Base-by-base conservation (phyloP, 1,140 invertebrate genomes). In the Brachionus angularis region DNA sequence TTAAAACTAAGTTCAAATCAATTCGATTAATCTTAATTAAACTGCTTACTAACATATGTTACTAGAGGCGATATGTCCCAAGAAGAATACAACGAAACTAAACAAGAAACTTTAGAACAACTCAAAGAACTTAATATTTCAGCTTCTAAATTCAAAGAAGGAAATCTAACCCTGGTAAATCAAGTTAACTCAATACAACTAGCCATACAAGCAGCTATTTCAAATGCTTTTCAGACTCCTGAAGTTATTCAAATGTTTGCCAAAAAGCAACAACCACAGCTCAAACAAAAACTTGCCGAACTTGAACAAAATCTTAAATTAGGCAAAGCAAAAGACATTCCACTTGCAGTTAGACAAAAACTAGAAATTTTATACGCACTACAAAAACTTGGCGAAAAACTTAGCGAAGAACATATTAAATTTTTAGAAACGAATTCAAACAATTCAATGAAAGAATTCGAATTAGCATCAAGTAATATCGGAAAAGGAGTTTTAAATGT, bases 181-280 rank as follows among this genome's bases (percentile, higher is more conserved):
- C 78, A 87, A 50, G 74, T 88, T 10, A 85, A 84, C 75, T 83
- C 85, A 7, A 86, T 88, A 80, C 87, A 87, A 77, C 73, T 89
- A 87, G 88, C 88, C 7, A 89, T 88, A 52, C 87, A 87, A 81
- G 87, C 87, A 75, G 88, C 88, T 55, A 89, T 90, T 25, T 88
- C 87, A 73, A 81, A 86, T 77, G 88, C 88, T 5, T 90, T 90
- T 76, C 84, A 88, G 79, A 90, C 88, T 4, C 88, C 89, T 27
- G 88, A 88, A 78, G 86, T 89, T 0, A 89, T 89, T 21, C 78
- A 84, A 75, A 84, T 90, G 80, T 90, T 90, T 85, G 88, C 87
- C 10, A 87, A 86, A 76, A 85, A 87, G 74, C 87, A 90, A 75
- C 87, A 88, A n/a, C 84, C 84, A 23, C 85, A 86, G 76, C 79